These are phyloP conservation scores for Anadara kagoshimensis DNA, from an alignment of 1,140 invertebrate genomes.

Conservation along the genomic window DNA sequence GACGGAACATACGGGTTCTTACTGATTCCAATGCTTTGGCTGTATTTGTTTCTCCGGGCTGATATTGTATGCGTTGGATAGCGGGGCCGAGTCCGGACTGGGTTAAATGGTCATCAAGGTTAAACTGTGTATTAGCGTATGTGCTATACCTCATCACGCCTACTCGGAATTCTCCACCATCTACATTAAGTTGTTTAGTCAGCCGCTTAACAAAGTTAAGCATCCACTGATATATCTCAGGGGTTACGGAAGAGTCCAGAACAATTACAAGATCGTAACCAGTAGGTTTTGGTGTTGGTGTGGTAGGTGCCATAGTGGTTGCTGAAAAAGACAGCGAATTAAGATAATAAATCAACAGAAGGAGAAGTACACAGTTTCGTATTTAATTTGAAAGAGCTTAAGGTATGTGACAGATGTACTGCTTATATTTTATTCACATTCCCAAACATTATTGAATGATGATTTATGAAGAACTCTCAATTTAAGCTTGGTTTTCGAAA, in stretches of 20 bases:
- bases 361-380: too few species aligned
- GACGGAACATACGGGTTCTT: conserved; percentile 58
- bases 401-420: too few species aligned
- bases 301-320: conserved; percentile 20
- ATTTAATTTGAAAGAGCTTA: too few species aligned
- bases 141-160: conserved; percentile 62
- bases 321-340: conserved; percentile 5
- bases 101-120: conserved; percentile 55
- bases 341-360: background rate
- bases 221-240: conserved; percentile 58
- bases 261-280: conserved; percentile 68
- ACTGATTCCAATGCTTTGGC: conserved; percentile 58
- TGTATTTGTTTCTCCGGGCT: conserved; percentile 52
- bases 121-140: conserved; percentile 51
- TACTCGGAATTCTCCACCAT: conserved; percentile 56
- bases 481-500: too few species aligned
- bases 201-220: conserved; percentile 51
- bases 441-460: too few species aligned
- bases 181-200: conserved; percentile 53
- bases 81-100: conserved; percentile 43
- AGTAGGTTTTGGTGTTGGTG: conserved; percentile 21
- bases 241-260: conserved; percentile 61
- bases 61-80: conserved; percentile 38
- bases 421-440: too few species aligned
- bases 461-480: too few species aligned